Base-by-base conservation (phyloP, 53 echinoderm and acorn worm species). In the Glandiceps talaboti region DNA sequence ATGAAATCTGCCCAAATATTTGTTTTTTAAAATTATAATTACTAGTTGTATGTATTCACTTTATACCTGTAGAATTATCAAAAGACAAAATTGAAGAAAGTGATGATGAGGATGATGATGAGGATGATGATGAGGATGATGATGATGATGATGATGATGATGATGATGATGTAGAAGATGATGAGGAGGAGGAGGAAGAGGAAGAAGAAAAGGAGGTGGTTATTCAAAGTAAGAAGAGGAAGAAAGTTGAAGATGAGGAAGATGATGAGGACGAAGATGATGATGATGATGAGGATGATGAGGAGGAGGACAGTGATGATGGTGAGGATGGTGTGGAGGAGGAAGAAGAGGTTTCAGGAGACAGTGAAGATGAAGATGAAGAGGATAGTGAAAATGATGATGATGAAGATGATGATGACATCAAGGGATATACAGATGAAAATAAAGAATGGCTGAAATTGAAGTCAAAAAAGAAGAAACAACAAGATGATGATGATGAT, bases 371-470 rank as follows among this genome's bases (percentile, higher is more conserved):
- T 75, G 90, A 84, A 77, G 79, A 76, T 31, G 82, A 90, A n/a
- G 90, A 87, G 1, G 82, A 85, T 12, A 29, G 33, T 33, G 77
- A 83, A 14, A 76, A 76, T 32, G 82, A 76, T 27, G 30, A 32
- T 76, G 76, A 76, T 27, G 82, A 82, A 25, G 30, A 30, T 28
- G 78, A 77, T 10, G 29, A 10, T 29, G 29, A 81, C 30, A 73
- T 45, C 28, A 90, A 85, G 78, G 94, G 94, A 30, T 94, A 92
- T 84, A 90, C 90, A 28, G 92, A 94, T 74, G 82, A 94, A 74
- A 94, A 92, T 83, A 79, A 92, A 29, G 79, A 76, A 28, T 89
- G 91, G 92, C 85, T 94, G 79, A 85, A 79, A 73, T 85, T 73
- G 27, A 79, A 77, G 25, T 76, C 80, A 6, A 80, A 83, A 77